Base-by-base conservation (phyloP, 92 coral and sea anemone genomes). In the Micromussa lordhowensis region DNA sequence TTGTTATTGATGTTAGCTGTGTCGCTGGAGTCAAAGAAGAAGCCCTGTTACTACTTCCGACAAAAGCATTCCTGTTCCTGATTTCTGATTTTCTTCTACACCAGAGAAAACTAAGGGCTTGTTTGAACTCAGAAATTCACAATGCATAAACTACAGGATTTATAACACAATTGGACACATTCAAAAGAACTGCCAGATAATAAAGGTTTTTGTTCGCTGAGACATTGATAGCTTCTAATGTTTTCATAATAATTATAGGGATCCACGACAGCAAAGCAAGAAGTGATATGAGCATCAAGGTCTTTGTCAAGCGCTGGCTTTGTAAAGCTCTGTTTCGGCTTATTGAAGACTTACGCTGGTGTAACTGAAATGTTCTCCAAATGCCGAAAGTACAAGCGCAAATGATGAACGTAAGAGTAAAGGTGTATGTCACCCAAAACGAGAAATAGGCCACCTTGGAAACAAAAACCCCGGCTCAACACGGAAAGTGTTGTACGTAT, bases 181-280 rank as follows among this genome's bases (percentile, higher is more conserved):
- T 19, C 17, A 72, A 4, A 72, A 72, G 2, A 3, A 3, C 1
- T 3, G 77, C 2, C 2, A 34, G 35, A 2, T 14, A 16, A 30
- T 3, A 34, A 15, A 34, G 1, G 35, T 4, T 34, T 18, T 2
- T 22, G 16, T 22, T 22, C 1, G 2, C 8, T 15, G 40, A 72
- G 26, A 57, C 63, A 12, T 2, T 0, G 5, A 57, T 3, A 3
- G 22, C 63, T 8, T 29, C 7, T 16, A 17, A 30, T 32, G 4
- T 32, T 0, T 32, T 32, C 2, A 30, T 54, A 30, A 72, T 35
- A 72, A 72, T 14, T 5, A 18, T 17, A 14, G 77, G 51, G 44
- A 72, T 48, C 77, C 77, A 72, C 40, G 77, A 72, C 11, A 72
- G 77, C 48, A 72, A 72, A 72, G 77, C 53, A 31, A 72, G 48